phyloP scores from a whole-genome alignment of 1,140 invertebrate genomes.

The Drosophila grimshawi region DNA sequence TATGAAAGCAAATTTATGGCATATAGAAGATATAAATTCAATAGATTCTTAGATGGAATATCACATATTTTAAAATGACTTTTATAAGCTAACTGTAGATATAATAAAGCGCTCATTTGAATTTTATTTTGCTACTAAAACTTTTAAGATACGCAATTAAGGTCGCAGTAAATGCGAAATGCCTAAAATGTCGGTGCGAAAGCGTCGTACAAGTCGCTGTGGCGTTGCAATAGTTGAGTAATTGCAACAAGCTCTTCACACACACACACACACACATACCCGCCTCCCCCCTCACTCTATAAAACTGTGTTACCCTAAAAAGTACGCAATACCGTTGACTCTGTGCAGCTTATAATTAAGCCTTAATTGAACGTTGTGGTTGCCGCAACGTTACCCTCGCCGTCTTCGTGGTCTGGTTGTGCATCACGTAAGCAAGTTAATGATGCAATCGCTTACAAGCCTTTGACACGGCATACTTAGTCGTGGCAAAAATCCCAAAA shows the following conservation, averaged over 20 bases:
- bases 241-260: neutral
- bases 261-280: neutral
- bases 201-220: slow-evolving; percentile 9
- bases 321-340: slow-evolving; percentile 39
- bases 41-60: too few relatives aligned
- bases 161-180: neutral
- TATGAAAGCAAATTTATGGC: neutral
- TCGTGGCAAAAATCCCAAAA: slow-evolving; percentile 13
- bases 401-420: neutral
- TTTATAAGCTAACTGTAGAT: neutral
- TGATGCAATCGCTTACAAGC: slow-evolving; percentile 71
- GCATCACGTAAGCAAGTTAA: slow-evolving; percentile 71
- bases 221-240: slow-evolving; percentile 55
- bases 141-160: neutral
- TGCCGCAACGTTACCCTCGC: neutral
- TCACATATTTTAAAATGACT: too few relatives aligned
- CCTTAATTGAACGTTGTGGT: slow-evolving; percentile 67
- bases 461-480: slow-evolving; percentile 66
- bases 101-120: neutral
- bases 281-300: neutral
- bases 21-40: too few relatives aligned
- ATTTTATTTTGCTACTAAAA: neutral
- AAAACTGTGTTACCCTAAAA: slow-evolving; percentile 61
- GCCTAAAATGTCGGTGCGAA: slow-evolving; percentile 5
- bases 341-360: slow-evolving; percentile 67